These are phyloP conservation scores for Numenius arquata DNA, from an alignment of 2,113 vertebrate genomes.

Conservation along the genomic window DNA sequence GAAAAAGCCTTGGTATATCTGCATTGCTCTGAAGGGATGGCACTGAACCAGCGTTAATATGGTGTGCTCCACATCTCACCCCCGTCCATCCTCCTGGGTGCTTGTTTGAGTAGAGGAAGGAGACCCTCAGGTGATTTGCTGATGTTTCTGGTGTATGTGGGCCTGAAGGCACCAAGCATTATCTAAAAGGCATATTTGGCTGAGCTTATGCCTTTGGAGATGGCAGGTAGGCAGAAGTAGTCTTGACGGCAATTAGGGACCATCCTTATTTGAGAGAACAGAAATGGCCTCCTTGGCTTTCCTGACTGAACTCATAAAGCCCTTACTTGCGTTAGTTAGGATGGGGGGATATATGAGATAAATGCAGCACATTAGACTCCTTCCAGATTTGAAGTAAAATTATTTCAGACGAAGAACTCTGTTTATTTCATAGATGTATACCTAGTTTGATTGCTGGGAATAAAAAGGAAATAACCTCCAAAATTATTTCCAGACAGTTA, in stretches of 20 bases:
- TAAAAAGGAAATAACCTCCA: not conserved
- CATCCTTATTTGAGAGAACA: not conserved
- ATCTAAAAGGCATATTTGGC: not conserved
- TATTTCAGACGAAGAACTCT: not conserved
- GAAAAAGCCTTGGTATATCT: not conserved
- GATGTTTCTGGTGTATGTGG: not conserved
- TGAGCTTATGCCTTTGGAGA: not conserved
- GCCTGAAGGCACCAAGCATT: not conserved
- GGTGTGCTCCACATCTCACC: not conserved
- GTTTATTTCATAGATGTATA: not conserved
- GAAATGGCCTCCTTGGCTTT: not conserved
- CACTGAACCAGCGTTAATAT: accelerated
- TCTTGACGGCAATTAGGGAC: not conserved
- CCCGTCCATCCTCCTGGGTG: not conserved
- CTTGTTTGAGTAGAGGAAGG: not conserved
- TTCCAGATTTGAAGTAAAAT: not conserved
- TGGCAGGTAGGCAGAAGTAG: not conserved
- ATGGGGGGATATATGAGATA: not conserved
- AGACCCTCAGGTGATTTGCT: not conserved
- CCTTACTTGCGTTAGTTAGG: not conserved
- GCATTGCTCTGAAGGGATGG: not conserved
- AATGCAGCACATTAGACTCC: not conserved
- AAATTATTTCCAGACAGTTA: not conserved
- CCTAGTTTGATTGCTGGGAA: not conserved
- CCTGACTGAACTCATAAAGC: not conserved